These are phyloP conservation scores for Saimiri boliviensis DNA, from an alignment of 2,113 vertebrate genomes.

Conservation along the genomic window DNA sequence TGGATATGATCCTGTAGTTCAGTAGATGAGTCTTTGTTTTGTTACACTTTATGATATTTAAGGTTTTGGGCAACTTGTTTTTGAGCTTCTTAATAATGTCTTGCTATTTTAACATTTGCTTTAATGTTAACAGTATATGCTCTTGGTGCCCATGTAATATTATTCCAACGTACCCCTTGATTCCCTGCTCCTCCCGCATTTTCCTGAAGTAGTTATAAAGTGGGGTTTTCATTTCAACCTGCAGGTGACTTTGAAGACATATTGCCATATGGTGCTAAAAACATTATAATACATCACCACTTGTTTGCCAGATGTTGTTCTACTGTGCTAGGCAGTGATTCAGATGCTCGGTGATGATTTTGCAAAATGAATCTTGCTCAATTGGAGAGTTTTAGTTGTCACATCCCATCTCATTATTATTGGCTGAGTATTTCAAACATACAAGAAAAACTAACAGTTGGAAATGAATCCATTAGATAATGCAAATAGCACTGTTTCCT, in stretches of 20 bases:
- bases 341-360: conserved; percentile 78
- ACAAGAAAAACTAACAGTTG: conserved; percentile 40
- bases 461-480: conserved; percentile 40
- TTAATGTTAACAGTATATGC: conserved; percentile 56
- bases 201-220: conserved; percentile 61
- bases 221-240: conserved; percentile 74
- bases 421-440: conserved; percentile 63
- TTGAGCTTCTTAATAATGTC: conserved; percentile 40
- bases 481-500: not conserved
- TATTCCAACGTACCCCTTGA: not conserved
- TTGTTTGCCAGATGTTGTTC: conserved; percentile 87
- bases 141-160: not conserved
- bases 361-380: conserved; percentile 81
- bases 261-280: conserved; percentile 84
- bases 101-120: conserved; percentile 63
- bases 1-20: conserved; percentile 31
- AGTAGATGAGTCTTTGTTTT: conserved; percentile 27
- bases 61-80: conserved; percentile 39
- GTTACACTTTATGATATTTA: conserved; percentile 52
- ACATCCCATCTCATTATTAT: conserved; percentile 67
- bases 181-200: not conserved
- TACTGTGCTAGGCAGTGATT: conserved; percentile 76
- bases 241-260: conserved; percentile 84
- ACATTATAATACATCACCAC: conserved; percentile 83
- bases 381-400: conserved; percentile 71